Evolutionary conservation across 2,113 vertebrate genomes (phyloP), one percentile per base, ranked within the genome.

Genomic region (Hucho hucho): DNA sequence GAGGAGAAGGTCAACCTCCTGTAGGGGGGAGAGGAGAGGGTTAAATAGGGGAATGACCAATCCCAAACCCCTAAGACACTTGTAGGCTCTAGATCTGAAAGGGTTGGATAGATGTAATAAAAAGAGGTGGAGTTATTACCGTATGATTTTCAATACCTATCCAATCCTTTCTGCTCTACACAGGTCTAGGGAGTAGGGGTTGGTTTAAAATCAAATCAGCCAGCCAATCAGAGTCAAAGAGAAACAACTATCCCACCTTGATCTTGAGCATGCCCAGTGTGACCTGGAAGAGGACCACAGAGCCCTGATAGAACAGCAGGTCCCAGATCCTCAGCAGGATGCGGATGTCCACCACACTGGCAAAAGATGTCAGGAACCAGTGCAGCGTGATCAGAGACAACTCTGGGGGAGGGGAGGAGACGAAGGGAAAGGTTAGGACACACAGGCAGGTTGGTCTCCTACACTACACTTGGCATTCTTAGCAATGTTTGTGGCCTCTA

Each of bases 321-420:
- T 99, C 98, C 98, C 98, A 99, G 84, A 99, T 95, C 77, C 98
- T 94, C 24, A 99, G 92, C 71, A 99, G 93, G 77, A 98, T 87
- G 69, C 90, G 94, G 86, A 99, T 95, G 80, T 97, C 96, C 84
- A 99, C 96, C 76, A 99, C 98, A 18, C 97, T 98, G 89, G 98
- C 97, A 0, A 99, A 99, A 59, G 96, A 96, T 46, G 98, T 99
- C 76, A 99, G 95, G 94, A 99, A 99, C 98, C 98, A 99, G 90
- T 99, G 98, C 81, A 99, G 90, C 0, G 97, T 99, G 89, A 99
- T 99, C 82, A 99, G 92, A 13, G 97, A 99, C 75, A 99, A 85
- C 88, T 99, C 98, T 99, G 90, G 26, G 78, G 73, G 76, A 6
- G 83, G 16, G 70, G 74, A 58, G 53, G 29, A 4, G 3, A 32